Conservation (phyloP, 2,888 invertebrate genomes). For the Cosmia pyralina region DNA sequence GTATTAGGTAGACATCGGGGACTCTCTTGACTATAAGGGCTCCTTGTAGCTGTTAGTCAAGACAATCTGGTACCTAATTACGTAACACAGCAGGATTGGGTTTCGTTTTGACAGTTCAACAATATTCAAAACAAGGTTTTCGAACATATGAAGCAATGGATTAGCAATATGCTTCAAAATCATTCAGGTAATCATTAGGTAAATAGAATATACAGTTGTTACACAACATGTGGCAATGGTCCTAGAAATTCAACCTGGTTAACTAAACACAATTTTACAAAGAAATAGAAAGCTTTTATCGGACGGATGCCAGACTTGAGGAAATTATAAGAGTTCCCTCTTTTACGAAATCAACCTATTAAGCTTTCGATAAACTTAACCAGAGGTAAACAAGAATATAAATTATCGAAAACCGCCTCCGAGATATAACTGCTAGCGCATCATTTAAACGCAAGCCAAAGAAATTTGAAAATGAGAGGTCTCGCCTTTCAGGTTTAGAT, state of each 20-base stretch:
- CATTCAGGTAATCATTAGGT: neutral
- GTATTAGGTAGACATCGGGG: neutral
- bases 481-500: constrained; percentile 20
- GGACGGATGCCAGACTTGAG: constrained; percentile 13
- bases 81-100: no score
- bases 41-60: neutral
- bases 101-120: no score
- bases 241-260: constrained; percentile 11
- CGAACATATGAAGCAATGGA: no score
- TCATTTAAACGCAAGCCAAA: neutral
- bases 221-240: constrained; percentile 7
- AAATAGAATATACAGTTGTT: neutral
- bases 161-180: no score
- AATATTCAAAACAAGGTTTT: no score
- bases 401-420: constrained; percentile 9
- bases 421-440: neutral
- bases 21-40: no score
- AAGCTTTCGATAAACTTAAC: constrained; percentile 14
- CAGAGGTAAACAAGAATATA: constrained; percentile 22
- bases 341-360: constrained; percentile 16
- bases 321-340: constrained; percentile 21
- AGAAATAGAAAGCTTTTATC: constrained; percentile 33
- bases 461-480: constrained; percentile 26
- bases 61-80: neutral
- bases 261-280: constrained; percentile 10